These are phyloP conservation scores for Peromyscus eremicus DNA, from an alignment of 2,797 vertebrate genomes.

Conservation along the genomic window DNA sequence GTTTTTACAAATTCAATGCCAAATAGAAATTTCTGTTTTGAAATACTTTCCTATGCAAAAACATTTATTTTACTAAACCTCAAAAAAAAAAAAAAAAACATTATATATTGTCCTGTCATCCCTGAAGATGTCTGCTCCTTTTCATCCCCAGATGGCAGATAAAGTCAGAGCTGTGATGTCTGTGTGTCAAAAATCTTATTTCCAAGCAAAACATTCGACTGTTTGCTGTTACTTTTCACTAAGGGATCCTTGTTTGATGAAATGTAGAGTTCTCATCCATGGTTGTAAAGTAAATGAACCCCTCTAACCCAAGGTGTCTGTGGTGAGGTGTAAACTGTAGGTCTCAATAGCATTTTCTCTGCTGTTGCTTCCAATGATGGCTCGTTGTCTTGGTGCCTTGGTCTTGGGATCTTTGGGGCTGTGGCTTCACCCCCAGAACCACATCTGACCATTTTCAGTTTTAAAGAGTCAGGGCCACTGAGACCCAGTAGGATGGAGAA, in stretches of 20 bases:
- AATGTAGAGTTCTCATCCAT: background rate
- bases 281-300: background rate
- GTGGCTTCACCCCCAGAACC: background rate
- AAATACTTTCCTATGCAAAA: slow-evolving; percentile 42
- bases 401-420: background rate
- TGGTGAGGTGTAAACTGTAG: background rate
- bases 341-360: background rate
- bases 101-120: background rate
- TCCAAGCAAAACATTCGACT: slow-evolving; percentile 1
- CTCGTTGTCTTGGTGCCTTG: background rate
- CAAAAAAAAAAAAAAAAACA: background rate
- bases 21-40: slow-evolving; percentile 47
- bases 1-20: slow-evolving; percentile 39
- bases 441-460: background rate
- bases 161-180: background rate
- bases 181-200: background rate
- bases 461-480: background rate
- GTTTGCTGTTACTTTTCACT: background rate
- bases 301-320: no score
- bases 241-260: background rate
- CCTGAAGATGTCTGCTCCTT: background rate
- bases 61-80: slow-evolving; percentile 7
- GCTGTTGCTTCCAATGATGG: background rate
- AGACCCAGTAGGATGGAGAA: background rate
- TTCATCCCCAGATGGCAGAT: background rate